Evolutionary conservation across 53 echinoderm and acorn worm genomes (phyloP).

Genomic region (Crossaster papposus): DNA sequence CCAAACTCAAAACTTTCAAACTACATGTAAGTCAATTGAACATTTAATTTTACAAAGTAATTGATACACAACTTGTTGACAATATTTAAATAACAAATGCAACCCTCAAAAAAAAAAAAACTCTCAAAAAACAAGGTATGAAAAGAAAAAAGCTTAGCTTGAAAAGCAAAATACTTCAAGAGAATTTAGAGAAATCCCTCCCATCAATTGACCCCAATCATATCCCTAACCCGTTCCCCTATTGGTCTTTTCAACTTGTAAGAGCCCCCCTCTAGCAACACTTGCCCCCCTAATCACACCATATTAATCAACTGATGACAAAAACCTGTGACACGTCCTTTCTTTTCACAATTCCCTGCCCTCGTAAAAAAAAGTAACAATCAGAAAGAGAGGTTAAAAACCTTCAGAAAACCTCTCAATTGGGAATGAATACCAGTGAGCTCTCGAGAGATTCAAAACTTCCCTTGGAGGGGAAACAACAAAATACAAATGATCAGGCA

Average conservation of each 20-base stretch:
- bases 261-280: conserved; percentile 35
- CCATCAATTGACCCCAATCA: background rate
- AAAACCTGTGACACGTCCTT: background rate
- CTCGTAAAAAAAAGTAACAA: background rate
- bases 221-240: background rate
- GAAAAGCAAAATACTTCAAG: background rate
- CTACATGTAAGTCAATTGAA: too few species aligned
- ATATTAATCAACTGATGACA: conserved; percentile 34
- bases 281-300: conserved; percentile 42
- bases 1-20: too few species aligned
- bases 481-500: background rate
- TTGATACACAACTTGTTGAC: too few species aligned
- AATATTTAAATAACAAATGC: too few species aligned
- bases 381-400: conserved; percentile 2
- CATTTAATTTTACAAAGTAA: too few species aligned
- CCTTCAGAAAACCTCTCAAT: background rate
- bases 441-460: background rate
- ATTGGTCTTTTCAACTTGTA: background rate
- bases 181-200: conserved; percentile 4
- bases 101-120: background rate
- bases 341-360: background rate
- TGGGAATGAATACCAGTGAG: background rate
- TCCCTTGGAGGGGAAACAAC: background rate
- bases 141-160: too few species aligned
- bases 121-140: too few species aligned